phyloP scores from a whole-genome alignment of 2,888 invertebrate species.

The Zaprionus obscuricornis region DNA sequence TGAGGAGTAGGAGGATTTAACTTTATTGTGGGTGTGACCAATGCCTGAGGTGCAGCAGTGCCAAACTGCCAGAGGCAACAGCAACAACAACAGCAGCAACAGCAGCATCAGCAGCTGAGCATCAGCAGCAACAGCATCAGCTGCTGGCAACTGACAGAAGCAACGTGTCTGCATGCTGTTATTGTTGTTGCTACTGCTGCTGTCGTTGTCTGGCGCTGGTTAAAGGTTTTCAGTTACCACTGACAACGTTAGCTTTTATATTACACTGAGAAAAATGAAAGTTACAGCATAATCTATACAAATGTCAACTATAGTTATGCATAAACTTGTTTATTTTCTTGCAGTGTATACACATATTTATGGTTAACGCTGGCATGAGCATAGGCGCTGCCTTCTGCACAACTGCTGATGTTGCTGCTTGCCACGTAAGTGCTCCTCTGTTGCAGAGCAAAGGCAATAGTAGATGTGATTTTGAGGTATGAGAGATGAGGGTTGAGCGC shows the following conservation, averaged over 20 bases:
- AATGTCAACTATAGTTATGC: no score
- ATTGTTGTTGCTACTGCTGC: conserved; percentile 21
- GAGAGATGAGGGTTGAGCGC: neutral
- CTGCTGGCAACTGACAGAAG: conserved; percentile 28
- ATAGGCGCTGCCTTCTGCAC: conserved; percentile 1
- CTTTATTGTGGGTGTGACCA: conserved; percentile 12
- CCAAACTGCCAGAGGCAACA: no score
- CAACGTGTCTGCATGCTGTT: conserved; percentile 40
- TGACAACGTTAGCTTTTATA: conserved; percentile 44
- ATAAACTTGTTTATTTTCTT: no score
- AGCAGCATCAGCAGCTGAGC: conserved; percentile 5
- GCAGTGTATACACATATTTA: conserved; percentile 36
- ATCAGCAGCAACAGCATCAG: neutral
- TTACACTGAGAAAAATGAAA: conserved; percentile 30
- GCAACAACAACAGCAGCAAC: conserved; percentile 16
- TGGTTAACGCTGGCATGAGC: conserved; percentile 3
- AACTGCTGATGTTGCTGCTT: conserved; percentile 35
- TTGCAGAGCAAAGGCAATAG: conserved; percentile 15
- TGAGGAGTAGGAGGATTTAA: neutral
- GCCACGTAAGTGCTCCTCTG: conserved; percentile 65
- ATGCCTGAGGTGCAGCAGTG: conserved; percentile 47
- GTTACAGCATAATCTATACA: neutral
- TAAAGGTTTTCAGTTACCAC: conserved; percentile 43
- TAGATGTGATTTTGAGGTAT: neutral
- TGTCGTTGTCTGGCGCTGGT: conserved; percentile 24